Conservation (phyloP, 2,888 invertebrate species). For the Rhabditoides inermis region DNA sequence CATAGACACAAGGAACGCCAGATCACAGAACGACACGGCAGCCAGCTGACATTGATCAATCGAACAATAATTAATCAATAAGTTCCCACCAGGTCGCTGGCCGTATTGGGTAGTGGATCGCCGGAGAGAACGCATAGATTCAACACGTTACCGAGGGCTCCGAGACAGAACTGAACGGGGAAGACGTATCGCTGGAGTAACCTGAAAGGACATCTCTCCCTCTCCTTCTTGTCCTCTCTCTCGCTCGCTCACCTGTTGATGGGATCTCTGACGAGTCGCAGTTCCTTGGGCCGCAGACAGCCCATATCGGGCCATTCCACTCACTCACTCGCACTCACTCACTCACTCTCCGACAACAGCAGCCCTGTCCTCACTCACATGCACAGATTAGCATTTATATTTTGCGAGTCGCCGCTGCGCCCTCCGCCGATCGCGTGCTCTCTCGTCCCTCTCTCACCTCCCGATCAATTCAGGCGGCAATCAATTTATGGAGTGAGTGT, state of each 20-base stretch:
- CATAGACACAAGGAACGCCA: slow-evolving; percentile 39
- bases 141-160: slow-evolving; percentile 44
- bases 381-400: no score
- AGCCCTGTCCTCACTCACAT: no score
- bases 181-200: slow-evolving; percentile 43
- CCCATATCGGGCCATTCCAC: no score
- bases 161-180: slow-evolving; percentile 44
- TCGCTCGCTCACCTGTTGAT: slow-evolving; percentile 19
- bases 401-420: no score
- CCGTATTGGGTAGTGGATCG: slow-evolving; percentile 45
- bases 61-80: not conserved
- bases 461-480: no score
- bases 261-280: slow-evolving; percentile 24
- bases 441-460: no score
- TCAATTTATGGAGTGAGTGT: no score
- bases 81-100: slow-evolving; percentile 44
- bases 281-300: no score
- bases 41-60: slow-evolving; percentile 37
- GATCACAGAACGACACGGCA: slow-evolving; percentile 47
- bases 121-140: slow-evolving; percentile 46
- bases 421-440: no score
- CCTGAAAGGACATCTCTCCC: slow-evolving; percentile 11
- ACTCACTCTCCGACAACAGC: no score
- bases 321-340: no score
- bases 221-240: no score